These are phyloP conservation scores for Euclidia mi DNA, from an alignment of 2,888 invertebrate genomes.

Conservation along the genomic window DNA sequence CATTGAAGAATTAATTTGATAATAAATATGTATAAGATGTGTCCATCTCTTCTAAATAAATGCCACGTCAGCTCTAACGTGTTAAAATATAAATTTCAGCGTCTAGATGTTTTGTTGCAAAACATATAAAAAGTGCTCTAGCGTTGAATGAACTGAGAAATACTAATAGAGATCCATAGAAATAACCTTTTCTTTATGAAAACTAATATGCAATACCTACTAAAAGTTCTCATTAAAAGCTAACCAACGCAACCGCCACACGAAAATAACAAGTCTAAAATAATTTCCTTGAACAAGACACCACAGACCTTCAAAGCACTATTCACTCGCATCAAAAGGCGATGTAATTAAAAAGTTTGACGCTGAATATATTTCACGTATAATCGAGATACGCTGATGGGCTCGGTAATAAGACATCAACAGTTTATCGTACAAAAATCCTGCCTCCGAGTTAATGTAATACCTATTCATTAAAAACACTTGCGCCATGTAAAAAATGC, in stretches of 20 bases:
- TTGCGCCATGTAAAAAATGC: constrained; percentile 77
- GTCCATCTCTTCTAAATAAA: no score
- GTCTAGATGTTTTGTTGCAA: no score
- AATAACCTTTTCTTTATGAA: no score
- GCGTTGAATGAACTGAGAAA: no score
- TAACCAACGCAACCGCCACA: neutral
- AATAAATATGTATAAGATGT: no score
- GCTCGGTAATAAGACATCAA: constrained; percentile 86
- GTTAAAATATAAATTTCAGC: no score
- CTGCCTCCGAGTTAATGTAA: constrained; percentile 79
- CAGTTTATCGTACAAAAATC: constrained; percentile 77
- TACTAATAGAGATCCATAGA: no score
- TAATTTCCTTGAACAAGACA: constrained; percentile 9
- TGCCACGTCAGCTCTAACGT: no score
- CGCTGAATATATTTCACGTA: constrained; percentile 81
- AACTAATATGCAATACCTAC: no score
- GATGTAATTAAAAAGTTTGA: constrained; percentile 78
- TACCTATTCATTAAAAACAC: constrained; percentile 87
- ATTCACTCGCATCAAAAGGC: constrained; percentile 34
- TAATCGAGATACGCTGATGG: constrained; percentile 73
- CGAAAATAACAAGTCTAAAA: constrained; percentile 3
- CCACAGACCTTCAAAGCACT: constrained; percentile 6
- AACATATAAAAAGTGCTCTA: no score
- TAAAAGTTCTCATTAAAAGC: neutral
- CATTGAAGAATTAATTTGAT: no score